These are phyloP conservation scores for Saxidomus purpurata DNA, from an alignment of 1,140 invertebrate genomes.

Conservation along the genomic window DNA sequence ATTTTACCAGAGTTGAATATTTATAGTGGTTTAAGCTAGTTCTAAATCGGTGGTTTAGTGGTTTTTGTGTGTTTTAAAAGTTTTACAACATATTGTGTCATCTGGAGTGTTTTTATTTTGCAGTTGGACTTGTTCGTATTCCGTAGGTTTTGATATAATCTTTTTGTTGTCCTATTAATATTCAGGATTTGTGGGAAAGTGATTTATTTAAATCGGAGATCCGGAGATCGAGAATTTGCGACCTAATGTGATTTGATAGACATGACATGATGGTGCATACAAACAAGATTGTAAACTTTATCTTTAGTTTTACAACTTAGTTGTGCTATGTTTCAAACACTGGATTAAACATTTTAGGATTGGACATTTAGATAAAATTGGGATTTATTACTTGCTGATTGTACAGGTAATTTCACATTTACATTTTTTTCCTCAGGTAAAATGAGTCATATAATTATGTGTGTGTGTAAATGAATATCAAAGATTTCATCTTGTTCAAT, in stretches of 20 bases:
- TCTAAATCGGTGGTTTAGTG: background rate
- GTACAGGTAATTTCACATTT: background rate
- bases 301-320: slow-evolving; percentile 1
- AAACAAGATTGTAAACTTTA: background rate
- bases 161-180: too few relatives aligned
- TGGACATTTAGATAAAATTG: background rate
- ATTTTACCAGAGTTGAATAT: background rate
- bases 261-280: slow-evolving; percentile 10
- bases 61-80: background rate
- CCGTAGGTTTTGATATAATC: too few relatives aligned
- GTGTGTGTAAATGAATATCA: background rate
- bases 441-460: background rate
- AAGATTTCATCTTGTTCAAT: background rate
- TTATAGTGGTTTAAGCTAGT: background rate
- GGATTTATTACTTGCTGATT: background rate
- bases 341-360: slow-evolving; percentile 3
- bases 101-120: background rate
- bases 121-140: background rate
- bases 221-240: background rate
- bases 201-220: background rate
- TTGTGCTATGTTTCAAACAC: background rate
- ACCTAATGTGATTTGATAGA: background rate
- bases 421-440: background rate
- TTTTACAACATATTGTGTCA: background rate
- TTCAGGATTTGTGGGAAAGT: background rate